Evolutionary conservation across 2,113 vertebrate genomes (phyloP).

Genomic region (Leucopsar rothschildi): DNA sequence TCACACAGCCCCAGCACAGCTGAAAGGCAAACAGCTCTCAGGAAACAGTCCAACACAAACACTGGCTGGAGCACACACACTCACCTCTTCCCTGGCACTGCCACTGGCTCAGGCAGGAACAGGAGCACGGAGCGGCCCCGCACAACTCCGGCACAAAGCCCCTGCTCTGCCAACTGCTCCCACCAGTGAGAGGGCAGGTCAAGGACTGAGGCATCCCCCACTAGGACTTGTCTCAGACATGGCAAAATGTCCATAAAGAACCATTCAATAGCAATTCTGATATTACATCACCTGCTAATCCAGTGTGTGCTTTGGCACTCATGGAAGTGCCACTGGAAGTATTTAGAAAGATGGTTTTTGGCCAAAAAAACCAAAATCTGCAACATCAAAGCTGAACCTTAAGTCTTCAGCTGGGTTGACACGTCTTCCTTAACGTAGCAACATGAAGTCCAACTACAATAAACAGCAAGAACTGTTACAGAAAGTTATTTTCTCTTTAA

Average conservation of each 20-base stretch:
- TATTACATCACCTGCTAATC: background rate
- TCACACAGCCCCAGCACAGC: slow-evolving; percentile 11
- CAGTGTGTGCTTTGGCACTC: background rate
- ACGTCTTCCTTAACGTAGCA: background rate
- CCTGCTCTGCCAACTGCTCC: background rate
- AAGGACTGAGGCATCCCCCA: background rate
- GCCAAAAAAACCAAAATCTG: background rate
- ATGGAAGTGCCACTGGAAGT: background rate
- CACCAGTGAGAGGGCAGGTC: background rate
- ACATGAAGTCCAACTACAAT: background rate
- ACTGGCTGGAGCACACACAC: background rate
- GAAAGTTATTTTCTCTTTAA: background rate
- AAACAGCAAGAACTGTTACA: background rate
- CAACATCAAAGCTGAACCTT: background rate
- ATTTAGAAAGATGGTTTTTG: background rate
- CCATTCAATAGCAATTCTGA: background rate
- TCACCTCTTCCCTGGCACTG: slow-evolving; percentile 38
- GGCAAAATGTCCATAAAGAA: background rate
- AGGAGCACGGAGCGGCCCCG: background rate
- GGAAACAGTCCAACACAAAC: slow-evolving; percentile 36
- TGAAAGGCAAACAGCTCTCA: slow-evolving; percentile 44
- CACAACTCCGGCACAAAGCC: background rate
- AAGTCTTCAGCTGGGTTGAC: rapidly evolving
- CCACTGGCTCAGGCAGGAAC: background rate
- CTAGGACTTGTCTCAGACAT: background rate